Percentiles rank a stretch among this genome's conserved stretches.
Conservation (phyloP, 2,797 vertebrate genomes). For the Spea hammondii region DNA sequence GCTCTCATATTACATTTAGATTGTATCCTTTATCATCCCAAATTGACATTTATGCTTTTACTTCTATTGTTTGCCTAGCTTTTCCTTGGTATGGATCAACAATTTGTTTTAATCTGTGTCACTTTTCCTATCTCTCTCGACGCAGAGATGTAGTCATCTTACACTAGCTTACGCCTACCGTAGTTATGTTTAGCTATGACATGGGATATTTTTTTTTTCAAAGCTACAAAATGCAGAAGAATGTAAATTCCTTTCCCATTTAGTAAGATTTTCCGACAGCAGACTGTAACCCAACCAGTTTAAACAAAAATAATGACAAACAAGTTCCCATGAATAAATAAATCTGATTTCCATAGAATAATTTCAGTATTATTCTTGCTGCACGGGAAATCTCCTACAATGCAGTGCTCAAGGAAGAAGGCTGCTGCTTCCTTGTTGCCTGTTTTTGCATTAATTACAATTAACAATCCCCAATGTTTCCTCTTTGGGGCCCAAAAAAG, state of each 20-base stretch:
- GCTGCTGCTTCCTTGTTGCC: slow-evolving; percentile 4
- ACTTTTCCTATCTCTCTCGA: slow-evolving; percentile 72
- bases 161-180: slow-evolving; percentile 60
- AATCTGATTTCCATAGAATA: slow-evolving; percentile 64
- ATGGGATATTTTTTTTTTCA: slow-evolving; percentile 44
- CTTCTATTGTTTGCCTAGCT: slow-evolving; percentile 80
- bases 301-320: slow-evolving; percentile 69
- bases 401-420: slow-evolving; percentile 55
- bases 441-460: neutral
- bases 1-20: slow-evolving; percentile 83
- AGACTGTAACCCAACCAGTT: slow-evolving; percentile 60
- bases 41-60: slow-evolving; percentile 88
- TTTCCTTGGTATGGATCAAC: slow-evolving; percentile 70
- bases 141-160: slow-evolving; percentile 68
- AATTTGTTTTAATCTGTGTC: slow-evolving; percentile 83
- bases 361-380: slow-evolving; percentile 54
- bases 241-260: slow-evolving; percentile 70
- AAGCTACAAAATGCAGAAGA: slow-evolving; percentile 55
- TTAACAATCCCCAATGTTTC: no score
- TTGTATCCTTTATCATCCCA: slow-evolving; percentile 84
- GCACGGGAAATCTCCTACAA: slow-evolving; percentile 56
- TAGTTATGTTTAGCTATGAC: slow-evolving; percentile 60
- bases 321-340: slow-evolving; percentile 70
- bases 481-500: no score
- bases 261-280: slow-evolving; percentile 60